Percentiles rank a stretch among this genome's conserved stretches.
These are phyloP conservation scores for Pyrochroa serraticornis DNA, from an alignment of 2,888 invertebrate species.

Conservation along the genomic window DNA sequence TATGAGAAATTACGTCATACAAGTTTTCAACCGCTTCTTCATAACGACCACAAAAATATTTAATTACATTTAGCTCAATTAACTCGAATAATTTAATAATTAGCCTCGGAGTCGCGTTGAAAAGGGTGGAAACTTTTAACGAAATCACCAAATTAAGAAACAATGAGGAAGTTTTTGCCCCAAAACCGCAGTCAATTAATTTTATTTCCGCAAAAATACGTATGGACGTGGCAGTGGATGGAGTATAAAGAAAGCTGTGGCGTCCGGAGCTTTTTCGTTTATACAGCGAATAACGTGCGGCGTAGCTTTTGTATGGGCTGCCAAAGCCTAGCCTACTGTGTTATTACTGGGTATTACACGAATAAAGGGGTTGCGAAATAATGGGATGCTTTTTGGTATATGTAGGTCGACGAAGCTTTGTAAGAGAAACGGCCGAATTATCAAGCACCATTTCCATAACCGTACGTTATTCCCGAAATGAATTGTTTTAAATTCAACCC, in stretches of 20 bases:
- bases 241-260: constrained; percentile 19
- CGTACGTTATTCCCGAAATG: constrained; percentile 13
- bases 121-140: not conserved
- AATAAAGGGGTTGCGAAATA: constrained; percentile 26
- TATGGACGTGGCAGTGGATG: constrained; percentile 14
- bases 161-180: constrained; percentile 5
- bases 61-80: not conserved
- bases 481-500: constrained; percentile 11
- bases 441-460: constrained; percentile 13
- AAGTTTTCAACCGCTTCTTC: too few relatives aligned
- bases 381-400: constrained; percentile 28
- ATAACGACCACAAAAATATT: too few relatives aligned
- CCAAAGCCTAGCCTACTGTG: constrained; percentile 26
- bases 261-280: constrained; percentile 23
- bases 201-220: constrained; percentile 17
- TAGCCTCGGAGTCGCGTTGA: too few relatives aligned
- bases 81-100: not conserved
- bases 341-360: constrained; percentile 29
- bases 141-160: constrained; percentile 15
- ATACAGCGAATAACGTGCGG: constrained; percentile 25
- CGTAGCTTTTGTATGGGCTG: constrained; percentile 26
- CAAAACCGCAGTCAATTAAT: constrained; percentile 22
- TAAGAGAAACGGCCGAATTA: constrained; percentile 22
- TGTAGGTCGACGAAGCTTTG: constrained; percentile 24
- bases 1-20: constrained; percentile 2